Base-by-base conservation (phyloP, 1,140 invertebrate genomes). In the Camponotus vicinus region DNA sequence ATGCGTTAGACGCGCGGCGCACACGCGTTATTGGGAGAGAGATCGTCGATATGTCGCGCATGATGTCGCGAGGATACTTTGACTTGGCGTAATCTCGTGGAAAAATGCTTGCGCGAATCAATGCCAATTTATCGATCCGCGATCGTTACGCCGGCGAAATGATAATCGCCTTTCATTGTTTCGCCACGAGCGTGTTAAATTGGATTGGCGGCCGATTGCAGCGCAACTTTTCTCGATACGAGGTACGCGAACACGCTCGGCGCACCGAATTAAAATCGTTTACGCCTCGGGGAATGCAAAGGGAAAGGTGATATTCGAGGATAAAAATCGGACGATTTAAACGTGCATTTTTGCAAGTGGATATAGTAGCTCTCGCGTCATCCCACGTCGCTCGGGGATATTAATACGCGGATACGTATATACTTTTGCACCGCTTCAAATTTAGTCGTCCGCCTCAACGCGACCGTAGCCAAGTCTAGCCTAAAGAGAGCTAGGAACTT, bases 121-220 rank as follows among this genome's bases (percentile, higher is more conserved):
- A 57, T 40, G 37, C 37, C 45, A 21, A 57, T 67, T 78, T 77
- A 71, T 75, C 86, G 52, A 55, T 66, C 52, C 15, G 70, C 70
- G 86, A 85, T 18, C 76, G 67, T 27, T 64, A 64, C 32, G 75
- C 27, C 27, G 27, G 27, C 67, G 9, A 52, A 11, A 27, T 78
- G 52, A 77, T 52, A 83, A 73, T 49, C 49, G 79, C 78, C 87
- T 87, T 87, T 87, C 77, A 55, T 70, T 49, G 80, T 89, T 89
- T 79, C 73, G 88, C 88, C 86, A 89, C 80, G 59, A 88, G 73
- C 18, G 15, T 32, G 45, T 55, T 59, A 18, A 18, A 75, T 66
- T 66, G n/a, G 52, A 61, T 18, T 3, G 32, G 3, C 49, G 15
- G 42, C 42, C 69, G 59, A 75, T 80, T 57, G 61, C 61, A 63